Evolutionary conservation across 2,888 invertebrate species (phyloP), one percentile per base, ranked within the genome.

Genomic region (Stegophylla sp.): DNA sequence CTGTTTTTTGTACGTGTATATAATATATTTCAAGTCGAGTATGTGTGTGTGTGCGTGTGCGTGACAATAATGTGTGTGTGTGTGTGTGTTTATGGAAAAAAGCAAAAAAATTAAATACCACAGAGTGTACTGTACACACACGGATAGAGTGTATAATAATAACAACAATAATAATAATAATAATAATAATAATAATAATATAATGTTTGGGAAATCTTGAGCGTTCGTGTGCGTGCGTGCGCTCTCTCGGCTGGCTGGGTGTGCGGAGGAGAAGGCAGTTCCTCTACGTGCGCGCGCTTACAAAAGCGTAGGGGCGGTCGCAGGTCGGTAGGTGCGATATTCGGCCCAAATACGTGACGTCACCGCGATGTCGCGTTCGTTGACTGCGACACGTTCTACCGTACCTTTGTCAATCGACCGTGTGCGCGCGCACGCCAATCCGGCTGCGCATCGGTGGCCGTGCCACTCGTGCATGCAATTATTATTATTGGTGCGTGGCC

Each of bases 151-250:
- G 17, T 53, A n/a, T 7, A n/a, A n/a, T 63, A 72, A 72, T 72
- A 56, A 71, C 53, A 53, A 61, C 20, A 63, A 74, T 20, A 72
- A 72, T 48, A 51, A 63, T 63, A 73, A 73, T 61, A 61, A 23
- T 56, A 72, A 59, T 73, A 73, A 43, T 56, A 43, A 73, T 59
- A 73, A 73, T 61, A 64, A 75, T 41, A 76, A 76, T 23, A 41
- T 20, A 59, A 77, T 59, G 67, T 77, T 77, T 56, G 56, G 67
- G 28, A 59, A 67, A 20, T 45, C 20, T 59, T 51, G 64, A 23
- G 53, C 17, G 67, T 56, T 43, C 9, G 66, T 53, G 51, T 17
- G 23, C n/a, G 51, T 17, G n/a, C 7, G 71, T 20, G 48, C 48
- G 48, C 48, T 3, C 34, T 34, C 34, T 34, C 34, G 34, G 7